Conservation (phyloP, 64 coral and sea anemone species). For the Exaiptasia diaphana region DNA sequence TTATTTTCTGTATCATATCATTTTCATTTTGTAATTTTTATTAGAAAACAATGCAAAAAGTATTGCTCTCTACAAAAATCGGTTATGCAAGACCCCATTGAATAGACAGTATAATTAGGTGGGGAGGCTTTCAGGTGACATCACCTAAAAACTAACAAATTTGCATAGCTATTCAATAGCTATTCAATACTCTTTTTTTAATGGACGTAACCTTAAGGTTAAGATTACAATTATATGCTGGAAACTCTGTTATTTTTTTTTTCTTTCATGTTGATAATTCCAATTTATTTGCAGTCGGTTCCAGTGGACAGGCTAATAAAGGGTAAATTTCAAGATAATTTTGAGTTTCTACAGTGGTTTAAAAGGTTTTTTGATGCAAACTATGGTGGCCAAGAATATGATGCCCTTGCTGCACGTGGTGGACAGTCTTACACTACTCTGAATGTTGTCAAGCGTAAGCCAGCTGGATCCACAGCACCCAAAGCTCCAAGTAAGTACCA, state of each 20-base stretch:
- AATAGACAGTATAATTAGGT: no score
- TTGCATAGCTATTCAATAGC: no score
- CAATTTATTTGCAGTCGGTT: constrained; percentile 50
- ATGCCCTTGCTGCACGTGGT: constrained; percentile 70
- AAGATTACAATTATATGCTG: no score
- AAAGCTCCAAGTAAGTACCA: not conserved
- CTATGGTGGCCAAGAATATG: constrained; percentile 85
- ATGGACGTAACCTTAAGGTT: no score
- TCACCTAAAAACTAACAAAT: no score
- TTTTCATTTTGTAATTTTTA: no score
- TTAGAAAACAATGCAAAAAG: no score
- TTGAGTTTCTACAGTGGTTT: constrained; percentile 99
- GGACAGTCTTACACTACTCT: constrained; percentile 66
- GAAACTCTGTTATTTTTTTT: not conserved
- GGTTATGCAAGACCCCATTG: no score
- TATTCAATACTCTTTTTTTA: no score
- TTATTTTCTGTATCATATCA: no score
- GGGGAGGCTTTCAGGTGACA: no score
- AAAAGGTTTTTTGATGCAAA: constrained; percentile 99
- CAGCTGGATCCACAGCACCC: not conserved
- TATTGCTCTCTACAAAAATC: no score
- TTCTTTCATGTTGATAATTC: not conserved
- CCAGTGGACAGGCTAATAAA: constrained; percentile 95
- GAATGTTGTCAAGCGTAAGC: constrained; percentile 70
- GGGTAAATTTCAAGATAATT: constrained; percentile 98